Base-by-base conservation (phyloP, 2,797 vertebrate species). In the Parauchenoglanis ngamensis region DNA sequence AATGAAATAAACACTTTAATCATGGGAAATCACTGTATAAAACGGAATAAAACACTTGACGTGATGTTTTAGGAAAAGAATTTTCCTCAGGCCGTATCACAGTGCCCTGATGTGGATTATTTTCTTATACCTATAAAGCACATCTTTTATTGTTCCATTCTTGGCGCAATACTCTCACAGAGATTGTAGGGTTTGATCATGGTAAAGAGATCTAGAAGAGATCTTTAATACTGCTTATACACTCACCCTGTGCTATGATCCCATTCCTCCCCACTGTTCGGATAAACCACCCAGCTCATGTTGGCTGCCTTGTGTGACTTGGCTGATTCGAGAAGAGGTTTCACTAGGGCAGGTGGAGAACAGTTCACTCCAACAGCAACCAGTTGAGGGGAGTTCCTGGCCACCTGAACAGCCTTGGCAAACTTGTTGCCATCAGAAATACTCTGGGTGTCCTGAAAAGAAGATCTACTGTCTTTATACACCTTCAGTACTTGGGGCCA, bases 331-430 rank as follows among this genome's bases (percentile, higher is more conserved):
- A 97, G 92, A 78, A 97, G 92, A 0, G 95, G 93, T 89, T 93
- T 93, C 85, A 96, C 93, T 86, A 96, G 31, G 0, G 31, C 40
- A 21, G 96, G 95, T 0, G 92, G 73, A 83, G 94, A 96, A 92
- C 96, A 97, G 94, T 97, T 97, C 49, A 96, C 92, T 63, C 96
- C 96, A 0, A 96, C 92, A 21, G 96, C 95, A 1, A 96, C 89
- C 90, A 97, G 88, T 91, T 97, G 96, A 7, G 87, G 2, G 76
- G 93, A 95, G 81, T 91, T 92, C 31, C 81, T 75, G 0, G 94
- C 92, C 1, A 94, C 15, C 90, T 90, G 90, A 90, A 96, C 95
- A 0, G 93, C 95, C 0, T 95, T 94, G 1, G 88, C 79, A 89
- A 97, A 96, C 17, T 6, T 89, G 84, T 92, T 96, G 70, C 96